Percentiles rank a stretch among this genome's conserved stretches.
These are phyloP conservation scores for Rhinolophus ferrumequinum DNA, from an alignment of 2,113 vertebrate genomes.

Conservation along the genomic window DNA sequence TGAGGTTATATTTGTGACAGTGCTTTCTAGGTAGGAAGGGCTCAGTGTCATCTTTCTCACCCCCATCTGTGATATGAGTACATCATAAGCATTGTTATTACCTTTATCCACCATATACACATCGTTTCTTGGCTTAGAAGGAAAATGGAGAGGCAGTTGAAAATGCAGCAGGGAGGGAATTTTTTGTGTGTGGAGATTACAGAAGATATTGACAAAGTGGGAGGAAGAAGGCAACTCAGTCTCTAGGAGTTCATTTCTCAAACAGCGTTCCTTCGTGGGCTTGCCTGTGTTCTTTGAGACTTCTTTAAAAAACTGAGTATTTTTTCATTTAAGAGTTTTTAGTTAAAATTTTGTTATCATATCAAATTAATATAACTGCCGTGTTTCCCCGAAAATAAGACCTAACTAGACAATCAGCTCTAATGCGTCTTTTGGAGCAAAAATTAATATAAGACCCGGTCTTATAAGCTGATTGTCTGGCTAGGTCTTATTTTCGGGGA, in stretches of 20 bases:
- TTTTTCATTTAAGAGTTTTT: not conserved
- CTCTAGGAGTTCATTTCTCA: not conserved
- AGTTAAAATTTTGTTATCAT: not conserved
- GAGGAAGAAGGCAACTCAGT: not conserved
- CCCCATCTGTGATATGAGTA: not conserved
- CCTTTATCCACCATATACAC: too few relatives aligned
- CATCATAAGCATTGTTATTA: not conserved
- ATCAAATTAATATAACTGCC: not conserved
- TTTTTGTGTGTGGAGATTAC: not conserved
- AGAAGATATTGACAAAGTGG: not conserved
- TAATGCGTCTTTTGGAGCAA: too few relatives aligned
- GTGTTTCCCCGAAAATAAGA: too few relatives aligned
- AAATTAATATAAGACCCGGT: too few relatives aligned
- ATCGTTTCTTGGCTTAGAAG: not conserved
- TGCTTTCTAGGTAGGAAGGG: not conserved
- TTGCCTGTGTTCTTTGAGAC: not conserved
- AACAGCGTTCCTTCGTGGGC: not conserved
- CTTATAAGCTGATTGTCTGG: too few relatives aligned
- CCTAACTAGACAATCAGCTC: too few relatives aligned
- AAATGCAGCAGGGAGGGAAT: not conserved
- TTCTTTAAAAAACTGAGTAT: not conserved
- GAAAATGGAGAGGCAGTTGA: not conserved
- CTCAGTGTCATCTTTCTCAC: not conserved
- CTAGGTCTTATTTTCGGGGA: too few relatives aligned
- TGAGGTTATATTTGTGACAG: not conserved